Base-by-base conservation (phyloP, 2,888 invertebrate genomes). In the Nymphalis polychloros region DNA sequence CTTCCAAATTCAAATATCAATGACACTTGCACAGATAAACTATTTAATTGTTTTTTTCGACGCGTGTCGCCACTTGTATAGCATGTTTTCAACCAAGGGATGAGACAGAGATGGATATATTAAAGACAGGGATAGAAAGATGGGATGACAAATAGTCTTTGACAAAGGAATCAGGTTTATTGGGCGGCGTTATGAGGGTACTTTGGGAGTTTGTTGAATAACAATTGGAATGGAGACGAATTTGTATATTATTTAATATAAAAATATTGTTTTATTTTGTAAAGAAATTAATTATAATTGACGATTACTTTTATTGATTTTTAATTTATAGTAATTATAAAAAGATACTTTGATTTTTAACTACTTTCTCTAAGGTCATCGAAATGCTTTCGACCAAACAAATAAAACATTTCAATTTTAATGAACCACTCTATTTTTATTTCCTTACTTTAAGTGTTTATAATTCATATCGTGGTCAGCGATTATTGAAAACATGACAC, bases 111-210 rank as follows among this genome's bases (percentile, higher is more conserved):
- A 47, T 4, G 27, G 17, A 27, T 48, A 16, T 20, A 16, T 35
- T 23, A 19, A 17, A 7, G 55, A 57, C 10, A 10, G 41, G 46
- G 62, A 62, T 31, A 48, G 49, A 47, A 76, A 88, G 89, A 90
- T 89, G 88, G 82, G 89, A 89, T 90, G 90, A 90, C 90, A 90
- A 90, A 90, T 90, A 90, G 90, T 78, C 82, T 81, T 81, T 80
- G 81, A 90, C 90, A 90, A 90, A 90, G 90, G 88, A 84, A 85
- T 84, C 87, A 82, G 88, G 90, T 90, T 90, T 90, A 90, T 90
- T 89, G 90, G 89, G 84, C 84, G 77, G 81, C 84, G 88, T 88
- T 90, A 90, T 89, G 87, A 90, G 88, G 89, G 89, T 88, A 88
- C 83, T 87, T 79, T 72, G 83, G 85, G 84, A 82, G 85, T 77